A percentile compares a stretch with the other conserved stretches of the same genome.
Conservation (phyloP, 2,888 invertebrate genomes). For the Apeira syringaria region DNA sequence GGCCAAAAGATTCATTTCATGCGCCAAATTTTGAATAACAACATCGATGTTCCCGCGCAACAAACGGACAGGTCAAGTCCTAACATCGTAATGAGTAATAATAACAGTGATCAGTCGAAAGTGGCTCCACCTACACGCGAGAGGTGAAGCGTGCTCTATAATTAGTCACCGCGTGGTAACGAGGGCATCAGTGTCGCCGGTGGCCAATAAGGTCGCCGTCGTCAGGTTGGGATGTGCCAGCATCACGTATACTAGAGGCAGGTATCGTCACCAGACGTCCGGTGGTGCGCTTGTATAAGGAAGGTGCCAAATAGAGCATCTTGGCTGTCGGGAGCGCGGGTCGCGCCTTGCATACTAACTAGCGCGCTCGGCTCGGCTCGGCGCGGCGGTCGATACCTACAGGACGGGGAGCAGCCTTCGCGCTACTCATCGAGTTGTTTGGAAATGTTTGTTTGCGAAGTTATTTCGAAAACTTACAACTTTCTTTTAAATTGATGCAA, state of each 20-base stretch:
- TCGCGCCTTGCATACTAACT: slow-evolving; percentile 51
- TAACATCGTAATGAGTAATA: slow-evolving; percentile 13
- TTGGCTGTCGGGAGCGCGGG: slow-evolving; percentile 42
- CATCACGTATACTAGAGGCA: slow-evolving; percentile 54
- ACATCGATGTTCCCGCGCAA: slow-evolving; percentile 1
- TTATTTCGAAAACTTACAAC: slow-evolving; percentile 11
- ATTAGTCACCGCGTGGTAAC: slow-evolving; percentile 15
- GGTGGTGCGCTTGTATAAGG: slow-evolving; percentile 41
- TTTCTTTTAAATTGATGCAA: slow-evolving; percentile 6
- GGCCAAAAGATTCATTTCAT: too few relatives aligned
- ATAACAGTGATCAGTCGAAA: slow-evolving; percentile 13
- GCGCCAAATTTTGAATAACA: neutral
- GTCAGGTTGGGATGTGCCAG: slow-evolving; percentile 24
- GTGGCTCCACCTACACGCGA: slow-evolving; percentile 8
- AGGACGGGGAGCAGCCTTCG: slow-evolving; percentile 51
- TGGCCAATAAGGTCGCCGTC: slow-evolving; percentile 8
- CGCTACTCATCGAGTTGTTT: slow-evolving; percentile 52
- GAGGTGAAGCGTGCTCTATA: slow-evolving; percentile 1
- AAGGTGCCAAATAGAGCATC: slow-evolving; percentile 62
- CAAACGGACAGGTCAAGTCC: slow-evolving; percentile 11
- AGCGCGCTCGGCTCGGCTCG: too few relatives aligned
- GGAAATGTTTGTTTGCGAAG: slow-evolving; percentile 32
- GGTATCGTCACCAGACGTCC: slow-evolving; percentile 61
- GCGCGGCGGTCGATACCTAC: slow-evolving; percentile 53
- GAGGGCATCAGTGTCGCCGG: slow-evolving; percentile 4